Percentiles rank a stretch among this genome's conserved stretches.
phyloP scores from a whole-genome alignment of 2,113 vertebrate species.

The Blennius ocellaris region DNA sequence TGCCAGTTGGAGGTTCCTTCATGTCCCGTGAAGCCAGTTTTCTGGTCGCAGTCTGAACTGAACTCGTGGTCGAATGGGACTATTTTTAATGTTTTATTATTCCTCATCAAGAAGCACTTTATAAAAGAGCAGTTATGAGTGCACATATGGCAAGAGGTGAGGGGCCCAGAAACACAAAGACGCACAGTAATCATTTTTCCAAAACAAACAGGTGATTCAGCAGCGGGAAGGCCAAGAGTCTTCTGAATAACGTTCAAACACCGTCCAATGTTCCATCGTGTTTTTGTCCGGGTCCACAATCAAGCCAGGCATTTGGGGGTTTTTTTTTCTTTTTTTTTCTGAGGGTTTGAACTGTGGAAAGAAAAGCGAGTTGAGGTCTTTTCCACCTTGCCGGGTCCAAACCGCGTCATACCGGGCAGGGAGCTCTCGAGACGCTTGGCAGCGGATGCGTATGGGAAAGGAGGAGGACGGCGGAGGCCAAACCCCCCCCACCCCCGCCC shows the following conservation, averaged over 20 bases:
- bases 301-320: conserved; percentile 44
- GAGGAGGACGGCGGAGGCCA: too few relatives aligned
- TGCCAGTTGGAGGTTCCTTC: conserved; percentile 11
- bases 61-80: conserved; percentile 21
- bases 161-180: conserved; percentile 45
- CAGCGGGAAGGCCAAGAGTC: conserved; percentile 32
- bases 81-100: conserved; percentile 62
- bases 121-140: conserved; percentile 44
- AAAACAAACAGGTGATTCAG: conserved; percentile 80
- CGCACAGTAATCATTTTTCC: conserved; percentile 66
- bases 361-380: conserved; percentile 64
- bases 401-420: conserved; percentile 64
- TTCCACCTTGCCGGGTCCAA: conserved; percentile 65
- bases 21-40: conserved; percentile 19
- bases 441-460: too few relatives aligned
- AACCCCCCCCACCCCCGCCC: too few relatives aligned
- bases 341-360: conserved; percentile 59
- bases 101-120: conserved; percentile 54
- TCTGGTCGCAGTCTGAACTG: conserved; percentile 28
- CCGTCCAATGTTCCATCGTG: conserved; percentile 64
- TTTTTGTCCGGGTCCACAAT: conserved; percentile 60
- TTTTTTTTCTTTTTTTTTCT: too few relatives aligned
- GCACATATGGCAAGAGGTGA: conserved; percentile 24
- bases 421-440: too few relatives aligned
- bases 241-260: conserved; percentile 56